Evolutionary conservation across 1,140 invertebrate species (phyloP).

Genomic region (Drosophila pectinifera): DNA sequence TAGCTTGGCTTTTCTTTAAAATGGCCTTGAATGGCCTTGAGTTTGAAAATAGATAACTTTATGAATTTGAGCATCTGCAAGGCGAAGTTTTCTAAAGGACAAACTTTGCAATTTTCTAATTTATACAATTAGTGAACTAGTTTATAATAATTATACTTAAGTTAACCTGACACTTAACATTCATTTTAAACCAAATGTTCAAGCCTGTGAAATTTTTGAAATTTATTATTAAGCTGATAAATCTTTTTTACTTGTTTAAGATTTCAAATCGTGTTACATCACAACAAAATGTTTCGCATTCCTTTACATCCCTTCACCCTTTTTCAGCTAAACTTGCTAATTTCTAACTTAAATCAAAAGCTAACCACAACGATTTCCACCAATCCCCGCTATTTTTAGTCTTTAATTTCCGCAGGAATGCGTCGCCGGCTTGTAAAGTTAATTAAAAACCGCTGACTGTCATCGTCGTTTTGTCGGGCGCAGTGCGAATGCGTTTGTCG

Average conservation of each 20-base stretch:
- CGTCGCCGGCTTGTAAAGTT: conserved; percentile 17
- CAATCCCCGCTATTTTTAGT: conserved; percentile 29
- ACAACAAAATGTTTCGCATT: not conserved
- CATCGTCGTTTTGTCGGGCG: conserved; percentile 14
- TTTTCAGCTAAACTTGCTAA: not conserved
- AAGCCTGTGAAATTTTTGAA: not conserved
- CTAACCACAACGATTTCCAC: conserved; percentile 17
- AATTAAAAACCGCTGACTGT: conserved; percentile 51
- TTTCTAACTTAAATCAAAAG: conserved; percentile 28
- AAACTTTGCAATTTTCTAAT: not conserved
- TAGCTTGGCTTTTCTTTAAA: conserved; percentile 8
- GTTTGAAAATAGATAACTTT: not conserved
- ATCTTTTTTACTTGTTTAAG: not conserved
- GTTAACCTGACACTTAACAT: not conserved
- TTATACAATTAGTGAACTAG: conserved; percentile 1
- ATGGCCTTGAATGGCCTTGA: conserved; percentile 1
- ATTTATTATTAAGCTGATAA: not conserved
- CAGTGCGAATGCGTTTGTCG: conserved; percentile 21
- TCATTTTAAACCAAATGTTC: not conserved
- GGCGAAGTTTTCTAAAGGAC: not conserved
- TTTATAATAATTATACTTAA: not conserved
- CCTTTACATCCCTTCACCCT: not conserved
- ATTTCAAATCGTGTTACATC: too few relatives aligned
- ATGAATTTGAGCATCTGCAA: not conserved
- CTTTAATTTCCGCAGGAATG: conserved; percentile 25